phyloP scores from a whole-genome alignment of 2,797 vertebrate genomes.

The Pseudochaenichthys georgianus region DNA sequence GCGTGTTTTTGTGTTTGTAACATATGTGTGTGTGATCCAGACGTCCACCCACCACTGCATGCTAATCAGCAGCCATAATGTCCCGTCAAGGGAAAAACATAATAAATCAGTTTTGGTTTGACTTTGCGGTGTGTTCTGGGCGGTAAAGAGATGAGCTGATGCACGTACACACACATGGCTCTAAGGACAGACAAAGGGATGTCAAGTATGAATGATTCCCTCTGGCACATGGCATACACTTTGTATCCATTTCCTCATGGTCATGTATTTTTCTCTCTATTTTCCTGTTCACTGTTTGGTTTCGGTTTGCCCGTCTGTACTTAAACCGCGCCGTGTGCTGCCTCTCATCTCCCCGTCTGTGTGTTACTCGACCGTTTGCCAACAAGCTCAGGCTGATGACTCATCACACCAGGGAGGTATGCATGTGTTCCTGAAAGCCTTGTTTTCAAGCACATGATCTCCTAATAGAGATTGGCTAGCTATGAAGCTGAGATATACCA shows the following conservation, averaged over 20 bases:
- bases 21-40: conserved; percentile 1
- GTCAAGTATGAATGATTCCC: conserved; percentile 28
- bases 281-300: conserved; percentile 4
- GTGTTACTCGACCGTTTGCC: conserved; percentile 51
- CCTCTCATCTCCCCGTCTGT: conserved; percentile 48
- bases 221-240: neutral
- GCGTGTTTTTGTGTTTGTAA: neutral
- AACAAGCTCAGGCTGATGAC: conserved; percentile 45
- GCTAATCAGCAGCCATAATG: conserved; percentile 72
- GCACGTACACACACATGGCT: too few species aligned
- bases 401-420: conserved; percentile 27
- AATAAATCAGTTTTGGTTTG: conserved; percentile 69
- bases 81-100: conserved; percentile 55
- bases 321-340: conserved; percentile 44
- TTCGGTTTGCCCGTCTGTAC: conserved; percentile 14
- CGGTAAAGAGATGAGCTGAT: conserved; percentile 13
- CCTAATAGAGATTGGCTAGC: conserved; percentile 12
- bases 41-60: conserved; percentile 40
- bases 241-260: neutral
- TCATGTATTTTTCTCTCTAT: conserved; percentile 2
- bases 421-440: conserved; percentile 47
- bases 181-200: conserved; percentile 9
- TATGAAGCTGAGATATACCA: neutral
- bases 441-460: conserved; percentile 19
- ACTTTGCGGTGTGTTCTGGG: conserved; percentile 56